Evolutionary conservation across 2,113 vertebrate genomes (phyloP).

Genomic region (Clarias magur): DNA sequence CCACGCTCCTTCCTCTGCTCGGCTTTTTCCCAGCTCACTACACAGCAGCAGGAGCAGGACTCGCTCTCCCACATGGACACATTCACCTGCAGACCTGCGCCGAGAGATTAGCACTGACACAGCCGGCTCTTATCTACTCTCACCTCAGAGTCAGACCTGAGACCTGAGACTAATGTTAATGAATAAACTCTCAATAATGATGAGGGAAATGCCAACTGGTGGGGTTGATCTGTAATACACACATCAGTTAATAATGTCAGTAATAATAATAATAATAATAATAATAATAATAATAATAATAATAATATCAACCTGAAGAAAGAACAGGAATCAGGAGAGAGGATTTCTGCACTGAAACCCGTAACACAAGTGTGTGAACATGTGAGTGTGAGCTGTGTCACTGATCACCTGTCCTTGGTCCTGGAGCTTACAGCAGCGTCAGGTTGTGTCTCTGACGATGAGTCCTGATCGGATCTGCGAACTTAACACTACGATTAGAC

Average conservation of each 20-base stretch:
- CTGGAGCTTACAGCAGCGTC: too few species aligned
- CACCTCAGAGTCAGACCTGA: background rate
- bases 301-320: background rate
- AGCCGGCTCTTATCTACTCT: background rate
- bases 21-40: background rate
- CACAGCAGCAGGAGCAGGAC: background rate
- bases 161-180: background rate
- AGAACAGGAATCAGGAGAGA: background rate
- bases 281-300: too few species aligned
- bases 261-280: too few species aligned
- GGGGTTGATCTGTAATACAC: background rate
- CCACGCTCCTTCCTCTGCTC: background rate
- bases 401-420: too few species aligned
- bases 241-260: background rate
- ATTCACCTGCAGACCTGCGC: background rate
- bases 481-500: too few species aligned
- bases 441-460: too few species aligned
- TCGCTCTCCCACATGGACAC: conserved; percentile 5
- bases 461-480: too few species aligned
- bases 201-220: background rate
- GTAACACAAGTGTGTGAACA: too few species aligned
- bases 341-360: too few species aligned
- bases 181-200: background rate
- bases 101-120: background rate
- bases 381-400: too few species aligned